phyloP scores from a whole-genome alignment of 2,113 vertebrate species.

The Sturnus vulgaris region DNA sequence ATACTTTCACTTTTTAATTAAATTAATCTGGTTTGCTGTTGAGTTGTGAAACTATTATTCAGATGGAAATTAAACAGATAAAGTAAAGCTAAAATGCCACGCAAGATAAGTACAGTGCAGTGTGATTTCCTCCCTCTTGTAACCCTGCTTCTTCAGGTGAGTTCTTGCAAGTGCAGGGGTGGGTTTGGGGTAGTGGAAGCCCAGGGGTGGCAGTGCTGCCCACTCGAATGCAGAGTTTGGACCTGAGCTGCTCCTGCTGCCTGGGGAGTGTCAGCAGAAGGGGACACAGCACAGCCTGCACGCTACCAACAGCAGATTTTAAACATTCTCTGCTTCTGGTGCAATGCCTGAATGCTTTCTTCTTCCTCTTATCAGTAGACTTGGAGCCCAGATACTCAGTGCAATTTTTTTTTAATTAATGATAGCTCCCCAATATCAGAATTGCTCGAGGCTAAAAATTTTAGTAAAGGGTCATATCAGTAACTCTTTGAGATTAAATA shows the following conservation, averaged over 20 bases:
- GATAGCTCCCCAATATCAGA: background rate
- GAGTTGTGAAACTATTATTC: background rate
- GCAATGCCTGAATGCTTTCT: background rate
- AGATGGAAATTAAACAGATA: background rate
- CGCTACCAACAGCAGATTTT: background rate
- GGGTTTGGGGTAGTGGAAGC: background rate
- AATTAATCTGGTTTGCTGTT: background rate
- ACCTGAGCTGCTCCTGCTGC: background rate
- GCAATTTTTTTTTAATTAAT: background rate
- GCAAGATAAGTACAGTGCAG: background rate
- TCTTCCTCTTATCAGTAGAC: background rate
- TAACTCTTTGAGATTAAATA: background rate
- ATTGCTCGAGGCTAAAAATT: background rate
- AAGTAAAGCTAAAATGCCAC: background rate
- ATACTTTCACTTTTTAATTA: background rate
- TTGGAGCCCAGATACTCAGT: background rate
- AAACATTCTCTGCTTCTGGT: background rate
- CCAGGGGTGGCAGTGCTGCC: background rate
- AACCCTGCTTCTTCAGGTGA: background rate
- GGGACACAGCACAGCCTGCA: background rate
- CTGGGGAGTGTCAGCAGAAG: background rate
- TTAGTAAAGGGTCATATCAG: background rate
- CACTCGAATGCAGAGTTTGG: background rate
- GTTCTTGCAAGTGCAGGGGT: accelerated
- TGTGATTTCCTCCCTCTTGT: background rate